Conservation (phyloP, 2,888 invertebrate species). For the Lagria hirta region DNA sequence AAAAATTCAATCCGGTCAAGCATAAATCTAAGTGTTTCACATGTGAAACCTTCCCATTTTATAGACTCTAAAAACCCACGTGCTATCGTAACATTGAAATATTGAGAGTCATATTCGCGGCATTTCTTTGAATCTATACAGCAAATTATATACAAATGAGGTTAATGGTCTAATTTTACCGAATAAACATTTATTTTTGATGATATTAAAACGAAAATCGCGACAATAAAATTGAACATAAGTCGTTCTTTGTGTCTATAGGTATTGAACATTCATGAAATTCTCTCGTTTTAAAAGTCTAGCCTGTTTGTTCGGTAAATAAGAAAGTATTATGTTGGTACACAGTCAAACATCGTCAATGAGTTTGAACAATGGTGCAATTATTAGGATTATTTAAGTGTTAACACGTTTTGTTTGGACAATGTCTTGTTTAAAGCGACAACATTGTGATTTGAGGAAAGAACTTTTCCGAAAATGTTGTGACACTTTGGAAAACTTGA, state of each 20-base stretch:
- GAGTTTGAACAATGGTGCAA: slow-evolving; percentile 43
- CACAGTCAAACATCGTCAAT: slow-evolving; percentile 41
- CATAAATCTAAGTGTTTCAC: slow-evolving; percentile 12
- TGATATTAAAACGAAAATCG: slow-evolving; percentile 18
- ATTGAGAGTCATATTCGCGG: slow-evolving; percentile 26
- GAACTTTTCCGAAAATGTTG: no score
- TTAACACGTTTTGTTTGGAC: slow-evolving; percentile 41
- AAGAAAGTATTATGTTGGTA: slow-evolving; percentile 36
- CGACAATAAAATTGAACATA: slow-evolving; percentile 24
- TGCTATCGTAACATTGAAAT: slow-evolving; percentile 17
- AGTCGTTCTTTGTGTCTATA: slow-evolving; percentile 34
- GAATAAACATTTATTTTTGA: slow-evolving; percentile 23
- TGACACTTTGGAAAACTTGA: no score
- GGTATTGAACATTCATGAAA: slow-evolving; percentile 36
- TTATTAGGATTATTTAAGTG: slow-evolving; percentile 43
- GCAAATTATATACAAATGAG: slow-evolving; percentile 7
- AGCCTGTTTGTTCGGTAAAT: slow-evolving; percentile 35
- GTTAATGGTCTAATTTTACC: slow-evolving; percentile 23
- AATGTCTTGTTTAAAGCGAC: slow-evolving; percentile 19
- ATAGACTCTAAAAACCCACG: slow-evolving; percentile 28
- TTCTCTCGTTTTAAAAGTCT: slow-evolving; percentile 32
- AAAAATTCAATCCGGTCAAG: not conserved
- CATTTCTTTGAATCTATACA: slow-evolving; percentile 14
- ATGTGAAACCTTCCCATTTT: slow-evolving; percentile 21
- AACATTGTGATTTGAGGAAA: slow-evolving; percentile 24